These are phyloP conservation scores for Spodoptera frugiperda DNA, from an alignment of 1,140 invertebrate genomes.

Conservation along the genomic window DNA sequence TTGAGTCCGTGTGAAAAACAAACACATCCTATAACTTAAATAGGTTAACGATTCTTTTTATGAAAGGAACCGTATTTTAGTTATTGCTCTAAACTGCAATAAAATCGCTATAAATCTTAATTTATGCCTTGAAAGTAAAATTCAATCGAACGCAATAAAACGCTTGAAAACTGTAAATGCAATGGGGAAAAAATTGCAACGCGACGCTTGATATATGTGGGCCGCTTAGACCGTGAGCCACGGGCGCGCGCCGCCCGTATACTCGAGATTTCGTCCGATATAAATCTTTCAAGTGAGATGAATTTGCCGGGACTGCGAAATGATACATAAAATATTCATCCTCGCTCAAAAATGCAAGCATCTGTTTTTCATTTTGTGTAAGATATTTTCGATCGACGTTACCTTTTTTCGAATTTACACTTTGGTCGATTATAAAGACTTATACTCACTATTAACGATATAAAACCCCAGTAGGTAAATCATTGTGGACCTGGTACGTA, in stretches of 20 bases:
- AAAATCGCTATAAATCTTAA: slow-evolving; percentile 33
- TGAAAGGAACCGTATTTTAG: too few species aligned
- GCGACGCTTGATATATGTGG: slow-evolving; percentile 66
- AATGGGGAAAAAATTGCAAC: slow-evolving; percentile 63
- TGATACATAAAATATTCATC: slow-evolving; percentile 84
- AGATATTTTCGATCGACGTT: slow-evolving; percentile 36
- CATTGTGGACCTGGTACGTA: slow-evolving; percentile 8
- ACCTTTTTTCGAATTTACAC: slow-evolving; percentile 22
- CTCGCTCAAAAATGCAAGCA: slow-evolving; percentile 74
- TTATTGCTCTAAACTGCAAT: slow-evolving; percentile 2
- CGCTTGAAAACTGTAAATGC: slow-evolving; percentile 47
- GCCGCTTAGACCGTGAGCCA: slow-evolving; percentile 65
- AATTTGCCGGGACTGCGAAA: slow-evolving; percentile 77
- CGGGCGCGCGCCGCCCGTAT: slow-evolving; percentile 61
- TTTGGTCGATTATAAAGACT: too few species aligned
- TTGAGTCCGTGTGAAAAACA: background rate
- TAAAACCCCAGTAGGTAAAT: slow-evolving; percentile 7
- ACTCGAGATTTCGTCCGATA: slow-evolving; percentile 77
- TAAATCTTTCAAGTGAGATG: slow-evolving; percentile 82
- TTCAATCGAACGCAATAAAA: slow-evolving; percentile 3
- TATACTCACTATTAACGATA: background rate
- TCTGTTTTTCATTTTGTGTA: slow-evolving; percentile 67
- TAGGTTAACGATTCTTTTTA: too few species aligned
- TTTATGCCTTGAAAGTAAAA: background rate
- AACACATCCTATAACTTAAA: too few species aligned